Evolutionary conservation across 2,113 vertebrate genomes (phyloP).

Genomic region (Picathartes gymnocephalus): DNA sequence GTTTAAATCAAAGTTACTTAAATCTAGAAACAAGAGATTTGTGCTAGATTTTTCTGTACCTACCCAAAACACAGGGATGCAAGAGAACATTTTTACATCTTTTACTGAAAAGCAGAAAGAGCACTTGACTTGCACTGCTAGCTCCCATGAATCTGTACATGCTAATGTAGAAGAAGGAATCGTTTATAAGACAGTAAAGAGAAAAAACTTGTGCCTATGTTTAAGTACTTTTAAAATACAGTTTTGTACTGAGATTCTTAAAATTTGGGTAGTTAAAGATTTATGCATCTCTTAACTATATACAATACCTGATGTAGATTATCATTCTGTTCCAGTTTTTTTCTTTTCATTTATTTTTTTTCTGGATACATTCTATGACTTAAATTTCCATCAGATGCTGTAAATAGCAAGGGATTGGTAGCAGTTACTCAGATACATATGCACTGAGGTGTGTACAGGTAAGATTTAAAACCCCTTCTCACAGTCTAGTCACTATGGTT

Average conservation of each 20-base stretch:
- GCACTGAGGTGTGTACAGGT: neutral
- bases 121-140: neutral
- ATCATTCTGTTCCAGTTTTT: neutral
- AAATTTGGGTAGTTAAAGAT: neutral
- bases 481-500: neutral
- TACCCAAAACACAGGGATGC: neutral
- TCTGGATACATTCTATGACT: neutral
- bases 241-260: neutral
- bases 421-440: neutral
- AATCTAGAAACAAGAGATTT: neutral
- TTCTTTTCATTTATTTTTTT: neutral
- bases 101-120: neutral
- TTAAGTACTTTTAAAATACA: neutral
- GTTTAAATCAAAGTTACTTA: neutral
- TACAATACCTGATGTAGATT: neutral
- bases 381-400: neutral
- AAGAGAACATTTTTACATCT: neutral
- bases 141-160: neutral
- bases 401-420: neutral
- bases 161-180: neutral
- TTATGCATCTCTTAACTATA: neutral
- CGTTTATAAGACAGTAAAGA: neutral
- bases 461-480: neutral
- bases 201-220: neutral
- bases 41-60: neutral